A percentile compares a stretch with the other conserved stretches of the same genome.
Evolutionary conservation across 1,140 invertebrate genomes (phyloP).

Genomic region (Caenorhabditis inopinata): DNA sequence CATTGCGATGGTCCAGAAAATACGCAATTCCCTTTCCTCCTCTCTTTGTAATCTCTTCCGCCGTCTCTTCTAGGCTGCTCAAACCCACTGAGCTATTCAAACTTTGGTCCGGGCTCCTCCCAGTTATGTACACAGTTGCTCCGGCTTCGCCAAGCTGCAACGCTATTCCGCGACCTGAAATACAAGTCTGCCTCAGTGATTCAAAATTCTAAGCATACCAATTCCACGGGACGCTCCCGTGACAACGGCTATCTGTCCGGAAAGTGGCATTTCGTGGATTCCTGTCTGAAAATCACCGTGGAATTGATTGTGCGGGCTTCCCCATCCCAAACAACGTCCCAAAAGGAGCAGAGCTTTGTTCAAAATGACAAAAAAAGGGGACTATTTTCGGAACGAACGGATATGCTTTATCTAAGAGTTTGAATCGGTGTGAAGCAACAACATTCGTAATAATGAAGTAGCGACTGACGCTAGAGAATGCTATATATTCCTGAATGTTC

Average conservation of each 20-base stretch:
- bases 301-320: too few relatives aligned
- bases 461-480: too few relatives aligned
- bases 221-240: constrained; percentile 68
- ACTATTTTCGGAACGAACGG: too few relatives aligned
- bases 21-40: constrained; percentile 67
- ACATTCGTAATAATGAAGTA: too few relatives aligned
- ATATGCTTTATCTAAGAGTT: too few relatives aligned
- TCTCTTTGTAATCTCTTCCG: constrained; percentile 53
- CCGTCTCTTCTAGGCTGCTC: constrained; percentile 26
- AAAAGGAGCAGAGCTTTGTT: too few relatives aligned
- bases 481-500: too few relatives aligned
- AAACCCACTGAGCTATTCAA: background rate
- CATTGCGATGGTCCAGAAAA: constrained; percentile 68
- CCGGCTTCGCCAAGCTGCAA: constrained; percentile 45
- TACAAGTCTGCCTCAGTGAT: too few relatives aligned
- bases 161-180: constrained; percentile 42
- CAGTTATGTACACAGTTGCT: constrained; percentile 45
- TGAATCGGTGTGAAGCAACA: too few relatives aligned
- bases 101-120: constrained; percentile 33
- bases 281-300: too few relatives aligned
- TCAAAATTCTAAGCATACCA: constrained; percentile 43
- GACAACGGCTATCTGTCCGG: constrained; percentile 67
- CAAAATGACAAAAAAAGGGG: too few relatives aligned
- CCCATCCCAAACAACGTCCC: too few relatives aligned
- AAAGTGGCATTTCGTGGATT: constrained; percentile 49